These are phyloP conservation scores for Hydrochoerus hydrochaeris DNA, from an alignment of 2,113 vertebrate genomes.

Conservation along the genomic window DNA sequence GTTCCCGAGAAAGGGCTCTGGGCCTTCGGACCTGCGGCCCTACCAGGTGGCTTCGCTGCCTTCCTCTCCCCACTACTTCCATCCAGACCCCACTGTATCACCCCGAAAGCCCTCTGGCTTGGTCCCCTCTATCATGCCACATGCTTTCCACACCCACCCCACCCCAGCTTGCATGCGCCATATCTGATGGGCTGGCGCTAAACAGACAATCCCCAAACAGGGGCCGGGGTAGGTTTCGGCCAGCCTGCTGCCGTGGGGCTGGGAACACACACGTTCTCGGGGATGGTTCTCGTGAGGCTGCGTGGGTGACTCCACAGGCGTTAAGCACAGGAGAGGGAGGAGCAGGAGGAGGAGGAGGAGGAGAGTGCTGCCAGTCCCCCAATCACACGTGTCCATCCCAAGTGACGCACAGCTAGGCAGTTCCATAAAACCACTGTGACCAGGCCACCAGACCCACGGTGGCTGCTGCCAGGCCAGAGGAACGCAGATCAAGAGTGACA, in stretches of 20 bases:
- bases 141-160: conserved; percentile 13
- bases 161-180: background rate
- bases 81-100: background rate
- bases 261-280: conserved; percentile 37
- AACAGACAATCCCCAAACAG: conserved; percentile 25
- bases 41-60: background rate
- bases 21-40: background rate
- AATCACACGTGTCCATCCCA: conserved; percentile 37
- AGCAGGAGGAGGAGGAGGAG: background rate
- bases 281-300: conserved; percentile 19
- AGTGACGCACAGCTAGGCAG: background rate
- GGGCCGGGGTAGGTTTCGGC: conserved; percentile 56
- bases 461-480: background rate
- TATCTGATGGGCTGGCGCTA: conserved; percentile 76
- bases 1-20: background rate
- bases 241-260: conserved; percentile 69
- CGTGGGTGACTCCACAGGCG: conserved; percentile 41
- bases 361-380: background rate
- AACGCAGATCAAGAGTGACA: background rate
- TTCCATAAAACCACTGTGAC: conserved; percentile 46
- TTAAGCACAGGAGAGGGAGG: background rate
- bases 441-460: background rate
- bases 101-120: conserved; percentile 23
- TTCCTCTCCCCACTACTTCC: background rate
- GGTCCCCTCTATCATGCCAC: conserved; percentile 7